A percentile compares a stretch with the other conserved stretches of the same genome.
These are phyloP conservation scores for Tenthredo mesomela DNA, from an alignment of 2,888 invertebrate species.

Conservation along the genomic window DNA sequence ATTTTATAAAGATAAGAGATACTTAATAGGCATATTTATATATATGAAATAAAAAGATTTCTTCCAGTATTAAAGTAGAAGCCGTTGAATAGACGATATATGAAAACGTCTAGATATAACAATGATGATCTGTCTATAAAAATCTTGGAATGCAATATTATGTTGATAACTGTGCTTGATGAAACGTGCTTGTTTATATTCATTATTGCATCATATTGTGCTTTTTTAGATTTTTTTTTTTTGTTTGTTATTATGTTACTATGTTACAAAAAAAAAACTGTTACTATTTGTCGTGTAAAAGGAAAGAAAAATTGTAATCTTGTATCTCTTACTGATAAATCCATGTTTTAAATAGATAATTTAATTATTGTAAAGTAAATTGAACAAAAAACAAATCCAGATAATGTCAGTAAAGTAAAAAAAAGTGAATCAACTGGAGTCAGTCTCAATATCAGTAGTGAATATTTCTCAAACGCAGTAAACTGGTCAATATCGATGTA, in stretches of 20 bases:
- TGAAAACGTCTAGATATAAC: background rate
- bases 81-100: background rate
- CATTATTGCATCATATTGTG: background rate
- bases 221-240: slow-evolving; percentile 14
- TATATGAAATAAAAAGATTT: background rate
- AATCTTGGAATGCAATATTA: background rate
- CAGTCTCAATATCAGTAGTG: slow-evolving; percentile 59
- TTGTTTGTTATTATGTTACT: background rate
- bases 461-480: slow-evolving; percentile 48
- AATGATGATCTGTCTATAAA: background rate
- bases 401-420: slow-evolving; percentile 22
- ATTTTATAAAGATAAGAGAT: slow-evolving; percentile 38
- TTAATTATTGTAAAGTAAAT: slow-evolving; percentile 49
- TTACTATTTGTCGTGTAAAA: slow-evolving; percentile 12
- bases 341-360: slow-evolving; percentile 50
- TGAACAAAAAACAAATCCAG: slow-evolving; percentile 38
- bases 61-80: slow-evolving; percentile 23
- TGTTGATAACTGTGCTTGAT: slow-evolving; percentile 3
- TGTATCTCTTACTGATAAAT: slow-evolving; percentile 42
- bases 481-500: slow-evolving; percentile 36
- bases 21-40: slow-evolving; percentile 46
- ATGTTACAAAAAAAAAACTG: too few relatives aligned
- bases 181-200: background rate
- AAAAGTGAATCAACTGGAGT: slow-evolving; percentile 58
- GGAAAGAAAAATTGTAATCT: slow-evolving; percentile 1